Evolutionary conservation across 2,888 invertebrate species (phyloP).

Genomic region (Apotomis betuletana): DNA sequence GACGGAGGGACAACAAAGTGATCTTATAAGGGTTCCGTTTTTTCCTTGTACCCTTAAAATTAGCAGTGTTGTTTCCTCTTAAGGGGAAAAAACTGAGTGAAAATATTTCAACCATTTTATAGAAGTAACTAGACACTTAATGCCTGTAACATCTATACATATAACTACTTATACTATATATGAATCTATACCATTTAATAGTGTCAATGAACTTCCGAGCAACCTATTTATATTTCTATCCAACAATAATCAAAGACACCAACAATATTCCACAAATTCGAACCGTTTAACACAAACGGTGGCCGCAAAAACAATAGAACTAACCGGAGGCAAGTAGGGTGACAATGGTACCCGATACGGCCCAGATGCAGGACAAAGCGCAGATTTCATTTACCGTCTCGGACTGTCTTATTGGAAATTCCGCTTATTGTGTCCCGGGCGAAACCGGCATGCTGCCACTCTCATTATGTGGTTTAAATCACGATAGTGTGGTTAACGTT

Average conservation of each 20-base stretch:
- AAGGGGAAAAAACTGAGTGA: too few relatives aligned
- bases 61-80: too few relatives aligned
- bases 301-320: conserved; percentile 6
- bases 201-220: background rate
- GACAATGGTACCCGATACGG: conserved; percentile 34
- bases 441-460: conserved; percentile 8
- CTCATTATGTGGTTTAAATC: conserved; percentile 19
- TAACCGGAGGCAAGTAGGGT: conserved; percentile 24
- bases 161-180: too few relatives aligned
- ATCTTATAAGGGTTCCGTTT: too few relatives aligned
- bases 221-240: background rate
- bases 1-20: too few relatives aligned
- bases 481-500: background rate
- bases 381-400: conserved; percentile 42
- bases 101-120: too few relatives aligned
- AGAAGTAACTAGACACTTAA: too few relatives aligned
- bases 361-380: conserved; percentile 42
- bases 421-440: conserved; percentile 41
- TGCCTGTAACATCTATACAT: too few relatives aligned
- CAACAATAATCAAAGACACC: background rate
- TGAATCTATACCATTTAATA: background rate
- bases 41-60: too few relatives aligned
- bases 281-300: conserved; percentile 4
- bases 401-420: conserved; percentile 46
- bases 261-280: background rate